Conservation (phyloP, 1,140 invertebrate species). For the Schlechtendalia chinensis region DNA sequence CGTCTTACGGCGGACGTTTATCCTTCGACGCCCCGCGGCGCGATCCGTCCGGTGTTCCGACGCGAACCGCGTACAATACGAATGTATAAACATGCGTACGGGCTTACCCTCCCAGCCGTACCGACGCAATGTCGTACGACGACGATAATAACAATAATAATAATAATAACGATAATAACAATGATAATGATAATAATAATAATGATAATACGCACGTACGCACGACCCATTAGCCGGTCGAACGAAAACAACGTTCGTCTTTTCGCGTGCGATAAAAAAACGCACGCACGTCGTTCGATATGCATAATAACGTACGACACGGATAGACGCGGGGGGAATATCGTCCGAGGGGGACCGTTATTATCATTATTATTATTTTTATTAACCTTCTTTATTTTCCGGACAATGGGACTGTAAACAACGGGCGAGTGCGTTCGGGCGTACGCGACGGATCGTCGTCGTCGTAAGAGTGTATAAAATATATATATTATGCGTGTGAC, state of each 20-base stretch:
- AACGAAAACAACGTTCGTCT: constrained; percentile 39
- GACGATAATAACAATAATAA: no score
- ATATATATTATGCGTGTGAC: constrained; percentile 31
- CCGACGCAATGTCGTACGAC: no score
- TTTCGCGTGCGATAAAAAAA: constrained; percentile 4
- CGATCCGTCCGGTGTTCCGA: no score
- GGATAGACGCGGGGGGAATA: constrained; percentile 35
- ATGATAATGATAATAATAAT: no score
- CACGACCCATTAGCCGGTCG: constrained; percentile 44
- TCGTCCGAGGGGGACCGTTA: constrained; percentile 39
- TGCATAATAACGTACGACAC: not conserved
- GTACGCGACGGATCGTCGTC: not conserved
- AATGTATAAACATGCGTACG: no score
- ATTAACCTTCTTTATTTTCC: constrained; percentile 13
- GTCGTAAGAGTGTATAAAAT: not conserved
- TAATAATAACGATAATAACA: no score
- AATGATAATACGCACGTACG: not conserved
- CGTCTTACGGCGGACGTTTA: no score
- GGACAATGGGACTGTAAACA: constrained; percentile 40
- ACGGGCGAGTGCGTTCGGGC: constrained; percentile 27
- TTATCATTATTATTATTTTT: constrained; percentile 29
- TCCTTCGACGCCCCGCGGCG: no score
- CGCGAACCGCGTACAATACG: no score
- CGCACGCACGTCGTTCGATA: not conserved
- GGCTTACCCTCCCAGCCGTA: no score